A percentile compares a stretch with the other conserved stretches of the same genome.
phyloP scores from a whole-genome alignment of 2,113 vertebrate genomes.

The Myxocyprinus asiaticus region DNA sequence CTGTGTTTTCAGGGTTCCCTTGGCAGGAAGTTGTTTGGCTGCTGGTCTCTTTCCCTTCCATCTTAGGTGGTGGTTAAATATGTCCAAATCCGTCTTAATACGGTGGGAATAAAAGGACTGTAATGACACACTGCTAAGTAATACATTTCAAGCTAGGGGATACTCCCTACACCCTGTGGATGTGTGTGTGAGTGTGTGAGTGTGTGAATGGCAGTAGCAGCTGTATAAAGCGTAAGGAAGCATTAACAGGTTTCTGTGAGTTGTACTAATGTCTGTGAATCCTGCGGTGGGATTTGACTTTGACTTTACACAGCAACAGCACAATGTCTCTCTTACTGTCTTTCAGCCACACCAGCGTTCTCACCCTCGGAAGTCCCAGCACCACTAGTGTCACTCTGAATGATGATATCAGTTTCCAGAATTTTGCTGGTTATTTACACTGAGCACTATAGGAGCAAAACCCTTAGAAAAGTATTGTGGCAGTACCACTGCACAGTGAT shows the following conservation, averaged over 20 bases:
- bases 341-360: slow-evolving; percentile 22
- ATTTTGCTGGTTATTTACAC: slow-evolving; percentile 25
- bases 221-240: slow-evolving; percentile 41
- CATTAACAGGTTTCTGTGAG: slow-evolving; percentile 36
- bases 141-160: slow-evolving; percentile 29
- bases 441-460: neutral
- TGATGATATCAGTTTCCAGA: slow-evolving; percentile 38
- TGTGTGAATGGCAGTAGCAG: slow-evolving; percentile 26
- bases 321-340: slow-evolving; percentile 11
- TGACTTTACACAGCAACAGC: slow-evolving; percentile 38
- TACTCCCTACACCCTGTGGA: slow-evolving; percentile 21
- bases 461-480: neutral
- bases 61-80: slow-evolving; percentile 20
- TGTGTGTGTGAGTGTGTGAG: slow-evolving; percentile 21
- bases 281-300: slow-evolving; percentile 39
- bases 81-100: slow-evolving; percentile 40
- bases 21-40: slow-evolving; percentile 17
- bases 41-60: neutral
- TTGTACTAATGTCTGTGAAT: slow-evolving; percentile 39
- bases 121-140: slow-evolving; percentile 28
- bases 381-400: slow-evolving; percentile 8
- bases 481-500: too few relatives aligned
- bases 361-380: slow-evolving; percentile 9
- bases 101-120: slow-evolving; percentile 41
- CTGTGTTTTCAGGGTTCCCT: slow-evolving; percentile 39